Evolutionary conservation across 1,140 invertebrate genomes (phyloP), one percentile per base, ranked within the genome.

Genomic region (Brachionus calyciflorus): DNA sequence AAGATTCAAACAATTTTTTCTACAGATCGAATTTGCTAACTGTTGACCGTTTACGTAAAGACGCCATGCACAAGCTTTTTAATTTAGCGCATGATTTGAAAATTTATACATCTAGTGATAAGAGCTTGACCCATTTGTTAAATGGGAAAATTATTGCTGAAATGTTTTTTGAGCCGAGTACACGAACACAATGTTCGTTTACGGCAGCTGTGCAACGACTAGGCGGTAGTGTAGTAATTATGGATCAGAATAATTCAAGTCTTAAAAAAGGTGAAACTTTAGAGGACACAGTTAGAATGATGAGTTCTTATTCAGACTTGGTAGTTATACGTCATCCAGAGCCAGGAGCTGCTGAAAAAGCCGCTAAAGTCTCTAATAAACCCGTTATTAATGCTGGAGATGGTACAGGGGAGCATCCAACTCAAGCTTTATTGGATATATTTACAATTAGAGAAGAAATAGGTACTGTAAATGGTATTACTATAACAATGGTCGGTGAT

Each of bases 381-480:
- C 94, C 96, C 0, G 84, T 99, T 3, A 91, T 99, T 40, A 99
- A 99, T 88, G 97, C 94, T 28, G 97, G 97, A 14, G 96, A 99
- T 87, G 97, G 97, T 26, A 88, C 93, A 4, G 97, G 97, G 0
- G 95, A 99, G 86, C 97, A 99, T 87, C 97, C 97, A 0, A 98
- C 94, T 0, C 97, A 99, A 87, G 96, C 97, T 0, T 84, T 99
- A 14, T 86, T 99, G 1, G 97, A 99, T 85, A 89, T 99, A 6
- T 99, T 97, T 81, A 98, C 96, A 17, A 99, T 99, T 79, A 88
- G 96, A 81, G 93, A 98, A 86, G 96, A 99, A 87, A 95, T 99
- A 79, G 96, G 96, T 78, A 99, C 96, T 0, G 94, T 99, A 0
- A 98, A 99, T 82, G 92, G 92, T 0, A 87, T 98, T 1, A 96